Evolutionary conservation across 2,797 vertebrate species (phyloP).

Genomic region (Pitangus sulphuratus): DNA sequence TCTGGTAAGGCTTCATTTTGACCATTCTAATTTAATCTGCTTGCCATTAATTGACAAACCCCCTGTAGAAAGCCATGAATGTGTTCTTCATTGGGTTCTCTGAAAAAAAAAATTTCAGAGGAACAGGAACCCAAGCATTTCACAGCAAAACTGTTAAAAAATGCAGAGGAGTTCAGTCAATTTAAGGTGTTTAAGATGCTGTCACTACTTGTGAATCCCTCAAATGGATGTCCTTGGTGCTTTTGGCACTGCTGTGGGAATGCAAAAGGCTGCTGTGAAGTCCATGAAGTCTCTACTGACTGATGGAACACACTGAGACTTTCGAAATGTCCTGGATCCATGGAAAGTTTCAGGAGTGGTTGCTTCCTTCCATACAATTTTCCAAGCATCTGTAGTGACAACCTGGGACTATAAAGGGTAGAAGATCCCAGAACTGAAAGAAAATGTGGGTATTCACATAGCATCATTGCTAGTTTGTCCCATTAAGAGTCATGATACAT

Average conservation of each 20-base stretch:
- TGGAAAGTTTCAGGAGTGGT: neutral
- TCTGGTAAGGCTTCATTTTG: neutral
- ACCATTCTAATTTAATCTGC: neutral
- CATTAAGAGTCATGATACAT: neutral
- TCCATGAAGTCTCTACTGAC: neutral
- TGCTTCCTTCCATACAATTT: rapidly evolving
- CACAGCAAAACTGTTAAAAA: neutral
- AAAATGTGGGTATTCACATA: neutral
- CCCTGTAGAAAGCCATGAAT: neutral
- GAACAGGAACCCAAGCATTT: neutral
- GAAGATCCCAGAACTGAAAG: neutral
- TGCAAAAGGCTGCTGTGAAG: neutral
- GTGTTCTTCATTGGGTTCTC: neutral
- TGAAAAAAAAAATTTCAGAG: neutral
- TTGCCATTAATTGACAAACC: neutral
- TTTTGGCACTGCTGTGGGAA: neutral
- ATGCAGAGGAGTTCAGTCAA: neutral
- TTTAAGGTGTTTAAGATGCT: rapidly evolving
- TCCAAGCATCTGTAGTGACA: neutral
- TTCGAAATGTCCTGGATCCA: neutral
- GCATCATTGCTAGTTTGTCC: neutral
- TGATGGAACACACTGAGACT: neutral
- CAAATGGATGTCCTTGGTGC: rapidly evolving
- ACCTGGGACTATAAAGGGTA: neutral
- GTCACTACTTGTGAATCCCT: neutral